phyloP scores from a whole-genome alignment of 2,888 invertebrate genomes.

The Diplolepis rosae region DNA sequence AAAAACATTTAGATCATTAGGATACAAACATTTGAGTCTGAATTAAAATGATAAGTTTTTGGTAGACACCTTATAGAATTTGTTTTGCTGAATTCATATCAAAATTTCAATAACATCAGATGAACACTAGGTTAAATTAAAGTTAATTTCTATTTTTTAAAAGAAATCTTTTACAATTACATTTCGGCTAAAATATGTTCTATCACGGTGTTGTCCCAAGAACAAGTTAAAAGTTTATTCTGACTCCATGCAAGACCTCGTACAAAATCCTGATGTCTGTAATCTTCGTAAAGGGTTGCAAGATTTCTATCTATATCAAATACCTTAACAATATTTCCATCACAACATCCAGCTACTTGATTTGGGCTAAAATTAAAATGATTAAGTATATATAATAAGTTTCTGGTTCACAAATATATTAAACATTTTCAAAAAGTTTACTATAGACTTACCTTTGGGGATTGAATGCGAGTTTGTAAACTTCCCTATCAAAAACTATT shows the following conservation, averaged over 20 bases:
- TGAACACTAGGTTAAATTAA: not conserved
- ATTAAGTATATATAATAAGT: not conserved
- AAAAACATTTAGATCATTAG: too few relatives aligned
- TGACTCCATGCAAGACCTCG: conserved; percentile 77
- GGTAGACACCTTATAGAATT: too few relatives aligned
- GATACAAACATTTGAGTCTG: too few relatives aligned
- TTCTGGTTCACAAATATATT: not conserved
- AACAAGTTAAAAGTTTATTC: conserved; percentile 76
- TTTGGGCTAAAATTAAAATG: conserved; percentile 58
- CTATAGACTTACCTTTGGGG: conserved; percentile 54
- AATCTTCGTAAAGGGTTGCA: conserved; percentile 71
- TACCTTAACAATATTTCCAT: conserved; percentile 73
- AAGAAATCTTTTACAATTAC: conserved; percentile 19
- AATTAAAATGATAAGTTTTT: too few relatives aligned
- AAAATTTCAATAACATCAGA: not conserved
- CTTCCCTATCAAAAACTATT: conserved; percentile 63
- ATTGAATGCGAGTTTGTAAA: conserved; percentile 73
- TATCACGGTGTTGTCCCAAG: conserved; percentile 76
- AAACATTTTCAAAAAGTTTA: conserved; percentile 17
- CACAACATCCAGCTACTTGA: conserved; percentile 75
- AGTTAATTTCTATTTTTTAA: not conserved
- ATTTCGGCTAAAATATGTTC: conserved; percentile 48
- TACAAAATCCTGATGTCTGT: conserved; percentile 76
- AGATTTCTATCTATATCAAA: conserved; percentile 69
- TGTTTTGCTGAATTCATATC: not conserved